phyloP scores from a whole-genome alignment of 2,113 vertebrate species.

The Thinocorus orbignyianus region DNA sequence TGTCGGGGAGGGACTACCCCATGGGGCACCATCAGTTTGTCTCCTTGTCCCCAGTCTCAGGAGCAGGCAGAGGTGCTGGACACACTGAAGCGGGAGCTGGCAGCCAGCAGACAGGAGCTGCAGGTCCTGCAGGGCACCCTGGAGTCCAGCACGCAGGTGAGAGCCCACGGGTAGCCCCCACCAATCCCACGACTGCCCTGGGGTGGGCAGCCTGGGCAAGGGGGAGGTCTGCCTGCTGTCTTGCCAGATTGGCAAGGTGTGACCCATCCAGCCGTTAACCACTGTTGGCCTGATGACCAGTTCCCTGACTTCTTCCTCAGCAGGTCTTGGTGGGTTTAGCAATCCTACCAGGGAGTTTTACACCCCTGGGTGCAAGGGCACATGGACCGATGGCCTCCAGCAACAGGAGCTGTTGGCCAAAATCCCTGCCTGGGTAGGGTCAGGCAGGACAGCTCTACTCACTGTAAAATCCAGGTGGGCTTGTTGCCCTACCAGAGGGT shows the following conservation, averaged over 20 bases:
- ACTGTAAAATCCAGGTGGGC: background rate
- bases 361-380: accelerated
- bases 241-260: background rate
- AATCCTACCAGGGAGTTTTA: background rate
- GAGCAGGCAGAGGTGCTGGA: conserved; percentile 88
- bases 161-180: background rate
- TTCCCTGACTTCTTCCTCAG: background rate
- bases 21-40: background rate
- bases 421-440: background rate
- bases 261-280: accelerated
- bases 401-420: background rate
- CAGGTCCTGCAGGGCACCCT: conserved; percentile 79
- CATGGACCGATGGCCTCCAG: background rate
- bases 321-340: background rate
- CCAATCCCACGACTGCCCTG: accelerated
- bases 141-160: conserved; percentile 84
- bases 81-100: conserved; percentile 84
- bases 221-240: background rate
- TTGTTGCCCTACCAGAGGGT: background rate
- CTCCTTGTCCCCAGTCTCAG: conserved; percentile 75
- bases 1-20: background rate
- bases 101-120: conserved; percentile 84
- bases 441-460: background rate
- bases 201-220: accelerated
- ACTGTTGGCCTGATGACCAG: background rate